phyloP scores from a whole-genome alignment of 2,888 invertebrate genomes.

The Mimumesa dahlbomi region DNA sequence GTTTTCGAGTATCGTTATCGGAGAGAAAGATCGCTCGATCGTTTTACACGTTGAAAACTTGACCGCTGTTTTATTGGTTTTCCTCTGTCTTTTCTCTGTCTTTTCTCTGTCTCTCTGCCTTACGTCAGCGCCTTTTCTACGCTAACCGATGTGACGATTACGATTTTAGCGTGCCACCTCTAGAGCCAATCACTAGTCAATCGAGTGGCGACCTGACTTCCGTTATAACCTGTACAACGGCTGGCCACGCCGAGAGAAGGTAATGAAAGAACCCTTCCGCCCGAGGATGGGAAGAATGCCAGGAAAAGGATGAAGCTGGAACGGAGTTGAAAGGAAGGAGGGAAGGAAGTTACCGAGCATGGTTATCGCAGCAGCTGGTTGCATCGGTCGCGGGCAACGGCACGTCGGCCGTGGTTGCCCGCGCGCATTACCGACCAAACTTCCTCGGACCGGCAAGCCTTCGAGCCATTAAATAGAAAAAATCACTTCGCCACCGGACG shows the following conservation, averaged over 20 bases:
- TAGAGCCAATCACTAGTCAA: conserved; percentile 82
- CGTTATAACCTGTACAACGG: conserved; percentile 82
- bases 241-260: conserved; percentile 69
- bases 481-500: no score
- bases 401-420: no score
- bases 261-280: conserved; percentile 39
- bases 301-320: background rate
- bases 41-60: no score
- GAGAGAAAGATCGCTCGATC: no score
- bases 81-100: no score
- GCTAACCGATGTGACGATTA: background rate
- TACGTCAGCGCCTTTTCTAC: background rate
- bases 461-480: no score
- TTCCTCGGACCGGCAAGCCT: no score
- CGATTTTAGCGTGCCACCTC: conserved; percentile 82
- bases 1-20: no score
- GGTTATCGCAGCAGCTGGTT: background rate
- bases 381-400: background rate
- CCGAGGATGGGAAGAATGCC: background rate
- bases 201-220: conserved; percentile 77
- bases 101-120: no score
- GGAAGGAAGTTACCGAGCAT: conserved; percentile 14
- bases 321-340: background rate
- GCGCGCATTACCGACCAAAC: background rate
- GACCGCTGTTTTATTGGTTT: no score